Base-by-base conservation (phyloP, 2,888 invertebrate genomes). In the Peribatodes rhomboidaria region DNA sequence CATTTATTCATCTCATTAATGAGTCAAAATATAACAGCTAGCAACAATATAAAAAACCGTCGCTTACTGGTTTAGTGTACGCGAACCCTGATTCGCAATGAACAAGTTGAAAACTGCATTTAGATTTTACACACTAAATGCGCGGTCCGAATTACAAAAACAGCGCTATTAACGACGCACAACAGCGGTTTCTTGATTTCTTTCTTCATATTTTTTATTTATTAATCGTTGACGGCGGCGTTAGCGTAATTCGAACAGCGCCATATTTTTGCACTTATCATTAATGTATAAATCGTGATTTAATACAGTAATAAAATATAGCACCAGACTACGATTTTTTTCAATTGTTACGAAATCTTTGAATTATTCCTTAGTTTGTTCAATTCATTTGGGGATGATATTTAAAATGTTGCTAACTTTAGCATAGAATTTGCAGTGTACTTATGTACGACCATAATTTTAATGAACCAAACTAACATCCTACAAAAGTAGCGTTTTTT, bases 241-340 rank as follows among this genome's bases (percentile, higher is more conserved):
- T 27, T 27, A 6, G 27, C 6, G 27, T 27, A 27, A 4, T 27
- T 27, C 6, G 27, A 27, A 27, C 27, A 2, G 2, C 27, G 27
- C 6, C 6, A 2, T 27, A 6, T 54, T 49, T 42, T 39, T 31
- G 52, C 42, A 67, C 47, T 47, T 64, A 57, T 60, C 27, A 4
- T 27, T 4, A 27, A 55, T 63, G 49, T 65, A 55, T 68, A 65
- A 72, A 64, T 52, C 61, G 61, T 57, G 61, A 56, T 65, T 55
- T 37, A 60, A 57, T 65, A 67, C 18, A 64, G 33, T 53, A 60
- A 60, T 58, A 61, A 66, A 68, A 65, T 65, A 69, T 61, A 69
- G 70, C 68, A 70, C 69, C 70, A 72, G 63, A 67, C 65, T 60
- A 67, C 39, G 59, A 57, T 61, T 55, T 27, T 59, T 54, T 37